These are phyloP conservation scores for Drosophila flavopinicola DNA, from an alignment of 2,888 invertebrate genomes.

Conservation along the genomic window DNA sequence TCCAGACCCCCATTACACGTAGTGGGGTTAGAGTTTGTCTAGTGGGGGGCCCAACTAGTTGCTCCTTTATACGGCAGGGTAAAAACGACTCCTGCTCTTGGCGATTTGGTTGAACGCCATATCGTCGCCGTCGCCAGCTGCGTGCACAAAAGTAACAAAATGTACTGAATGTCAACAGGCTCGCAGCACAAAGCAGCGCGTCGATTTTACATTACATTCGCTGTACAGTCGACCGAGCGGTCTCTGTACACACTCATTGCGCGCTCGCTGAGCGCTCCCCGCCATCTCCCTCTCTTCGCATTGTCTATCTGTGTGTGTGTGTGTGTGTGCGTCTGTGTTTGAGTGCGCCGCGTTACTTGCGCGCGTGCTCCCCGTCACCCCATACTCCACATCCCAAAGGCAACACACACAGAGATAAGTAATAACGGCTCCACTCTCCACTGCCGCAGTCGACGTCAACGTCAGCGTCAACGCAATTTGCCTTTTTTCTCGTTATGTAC, in stretches of 20 bases:
- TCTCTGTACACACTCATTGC: slow-evolving; percentile 78
- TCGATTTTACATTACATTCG: slow-evolving; percentile 83
- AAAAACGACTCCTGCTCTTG: slow-evolving; percentile 43
- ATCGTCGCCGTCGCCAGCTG: slow-evolving; percentile 59
- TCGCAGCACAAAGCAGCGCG: slow-evolving; percentile 74
- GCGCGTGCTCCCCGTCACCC: slow-evolving; percentile 49
- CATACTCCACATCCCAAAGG: slow-evolving; percentile 30
- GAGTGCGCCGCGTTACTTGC: slow-evolving; percentile 60
- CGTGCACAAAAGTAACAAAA: slow-evolving; percentile 84
- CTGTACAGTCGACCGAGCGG: slow-evolving; percentile 63
- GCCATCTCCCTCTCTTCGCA: slow-evolving; percentile 8
- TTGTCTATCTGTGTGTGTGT: slow-evolving; percentile 1
- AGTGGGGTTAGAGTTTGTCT: too few species aligned
- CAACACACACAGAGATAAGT: slow-evolving; percentile 46
- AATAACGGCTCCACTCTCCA: slow-evolving; percentile 62
- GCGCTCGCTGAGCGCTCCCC: slow-evolving; percentile 45
- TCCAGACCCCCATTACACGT: slow-evolving; percentile 35
- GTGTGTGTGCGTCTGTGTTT: slow-evolving; percentile 30
- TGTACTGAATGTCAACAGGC: slow-evolving; percentile 85
- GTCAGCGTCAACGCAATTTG: slow-evolving; percentile 55
- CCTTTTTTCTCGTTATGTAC: slow-evolving; percentile 41
- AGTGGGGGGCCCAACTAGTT: slow-evolving; percentile 1
- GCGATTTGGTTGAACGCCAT: too few species aligned
- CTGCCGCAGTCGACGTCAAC: slow-evolving; percentile 44
- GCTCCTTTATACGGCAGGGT: slow-evolving; percentile 32